Percentiles rank a stretch among this genome's conserved stretches.
Evolutionary conservation across 2,797 vertebrate genomes (phyloP).

Genomic region (Myotis vivesi): DNA sequence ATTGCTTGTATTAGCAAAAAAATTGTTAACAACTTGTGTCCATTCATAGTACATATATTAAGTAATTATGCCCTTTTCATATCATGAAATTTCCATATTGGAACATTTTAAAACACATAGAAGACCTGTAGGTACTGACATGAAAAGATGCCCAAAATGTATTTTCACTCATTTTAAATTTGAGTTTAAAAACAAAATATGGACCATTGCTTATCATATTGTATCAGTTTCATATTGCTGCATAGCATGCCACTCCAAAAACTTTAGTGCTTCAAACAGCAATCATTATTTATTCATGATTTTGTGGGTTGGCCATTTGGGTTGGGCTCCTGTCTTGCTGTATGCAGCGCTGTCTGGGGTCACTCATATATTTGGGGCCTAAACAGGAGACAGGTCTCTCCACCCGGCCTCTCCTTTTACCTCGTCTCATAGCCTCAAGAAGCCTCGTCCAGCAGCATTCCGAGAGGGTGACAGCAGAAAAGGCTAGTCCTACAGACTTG

Average conservation of each 20-base stretch:
- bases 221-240: background rate
- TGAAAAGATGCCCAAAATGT: background rate
- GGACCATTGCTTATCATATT: background rate
- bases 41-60: background rate
- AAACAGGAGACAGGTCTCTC: background rate
- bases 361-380: background rate
- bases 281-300: background rate
- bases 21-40: background rate
- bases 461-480: background rate
- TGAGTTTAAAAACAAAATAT: conserved; percentile 7
- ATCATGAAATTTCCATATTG: background rate
- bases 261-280: background rate
- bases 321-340: background rate
- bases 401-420: background rate
- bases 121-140: background rate
- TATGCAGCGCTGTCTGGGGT: too few species aligned
- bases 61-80: background rate
- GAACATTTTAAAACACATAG: background rate
- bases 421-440: background rate
- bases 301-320: background rate
- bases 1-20: background rate
- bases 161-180: background rate
- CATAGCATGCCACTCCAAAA: background rate
- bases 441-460: background rate
- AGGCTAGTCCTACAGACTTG: background rate